These are phyloP conservation scores for Orthonevra nobilis DNA, from an alignment of 2,888 invertebrate species.

Conservation along the genomic window DNA sequence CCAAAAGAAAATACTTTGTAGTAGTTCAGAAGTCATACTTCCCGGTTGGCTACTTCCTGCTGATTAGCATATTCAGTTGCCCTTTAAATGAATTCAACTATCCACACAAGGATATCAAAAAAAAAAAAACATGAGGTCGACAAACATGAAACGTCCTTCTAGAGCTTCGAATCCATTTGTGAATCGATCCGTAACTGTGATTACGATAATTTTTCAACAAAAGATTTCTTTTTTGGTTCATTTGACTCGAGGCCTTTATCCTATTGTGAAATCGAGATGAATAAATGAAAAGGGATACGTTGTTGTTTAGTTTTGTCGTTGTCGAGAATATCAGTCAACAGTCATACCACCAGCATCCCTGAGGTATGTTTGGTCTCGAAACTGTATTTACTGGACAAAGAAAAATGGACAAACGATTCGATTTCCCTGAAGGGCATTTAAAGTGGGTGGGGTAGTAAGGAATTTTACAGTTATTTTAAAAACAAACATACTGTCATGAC, in stretches of 20 bases:
- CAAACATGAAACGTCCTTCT: conserved; percentile 36
- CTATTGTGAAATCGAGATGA: conserved; percentile 47
- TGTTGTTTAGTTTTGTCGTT: conserved; percentile 18
- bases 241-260: conserved; percentile 38
- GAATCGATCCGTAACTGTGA: conserved; percentile 48
- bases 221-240: conserved; percentile 49
- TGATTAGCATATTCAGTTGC: neutral
- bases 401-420: neutral
- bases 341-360: conserved; percentile 20
- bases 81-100: neutral
- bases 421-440: no score
- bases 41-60: neutral
- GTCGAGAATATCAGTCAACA: conserved; percentile 13
- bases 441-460: no score
- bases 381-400: conserved; percentile 1
- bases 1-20: neutral
- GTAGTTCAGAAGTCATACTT: neutral
- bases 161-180: conserved; percentile 21
- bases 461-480: no score
- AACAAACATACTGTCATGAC: no score
- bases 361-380: conserved; percentile 51
- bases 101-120: neutral
- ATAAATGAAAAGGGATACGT: conserved; percentile 29
- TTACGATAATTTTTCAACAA: conserved; percentile 33
- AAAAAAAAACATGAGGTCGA: neutral